Evolutionary conservation across 2,113 vertebrate genomes (phyloP), one percentile per base, ranked within the genome.

Genomic region (Dromas ardeola): DNA sequence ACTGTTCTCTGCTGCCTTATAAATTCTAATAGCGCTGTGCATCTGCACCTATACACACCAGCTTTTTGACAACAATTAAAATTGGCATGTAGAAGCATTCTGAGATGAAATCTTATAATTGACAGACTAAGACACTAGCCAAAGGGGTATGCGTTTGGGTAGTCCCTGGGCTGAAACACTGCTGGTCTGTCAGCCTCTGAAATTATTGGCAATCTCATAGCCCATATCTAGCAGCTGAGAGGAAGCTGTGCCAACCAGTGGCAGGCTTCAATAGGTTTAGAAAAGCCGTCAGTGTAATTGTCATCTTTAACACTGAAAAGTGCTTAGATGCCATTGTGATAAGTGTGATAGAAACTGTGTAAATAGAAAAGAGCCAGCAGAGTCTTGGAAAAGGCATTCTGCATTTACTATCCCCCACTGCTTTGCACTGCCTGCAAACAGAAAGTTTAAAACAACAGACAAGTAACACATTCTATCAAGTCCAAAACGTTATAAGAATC

Each of bases 161-260:
- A 93, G 78, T 97, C 89, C 87, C 93, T 94, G 77, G 80, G 62
- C 73, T 95, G 91, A 97, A 96, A 86, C 59, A 71, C 90, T 96
- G 86, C 95, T 97, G 95, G 88, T 96, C 90, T 96, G 83, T 96
- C 91, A 96, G 77, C 63, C 69, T 94, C 80, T 87, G 63, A 97
- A 97, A 96, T 96, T 94, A 96, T 43, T 97, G 93, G 86, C 96
- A 97, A 94, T 96, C 89, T 94, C 74, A 62, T 45, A 86, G 81
- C 45, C 78, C 30, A 1, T 82, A 61, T 91, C 47, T 82, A 95
- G 71, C 96, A 96, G 92, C 96, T 97, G 96, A 97, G 93, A 92
- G 65, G 73, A 92, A 92, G 53, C 91, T 78, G 80, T 95, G 93
- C 94, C 96, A 98, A 95, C 71, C 9, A 11, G 72, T 93, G 71